Conservation (phyloP, 37 sponge, comb jelly and placozoan genomes). For the Spongilla lacustris region DNA sequence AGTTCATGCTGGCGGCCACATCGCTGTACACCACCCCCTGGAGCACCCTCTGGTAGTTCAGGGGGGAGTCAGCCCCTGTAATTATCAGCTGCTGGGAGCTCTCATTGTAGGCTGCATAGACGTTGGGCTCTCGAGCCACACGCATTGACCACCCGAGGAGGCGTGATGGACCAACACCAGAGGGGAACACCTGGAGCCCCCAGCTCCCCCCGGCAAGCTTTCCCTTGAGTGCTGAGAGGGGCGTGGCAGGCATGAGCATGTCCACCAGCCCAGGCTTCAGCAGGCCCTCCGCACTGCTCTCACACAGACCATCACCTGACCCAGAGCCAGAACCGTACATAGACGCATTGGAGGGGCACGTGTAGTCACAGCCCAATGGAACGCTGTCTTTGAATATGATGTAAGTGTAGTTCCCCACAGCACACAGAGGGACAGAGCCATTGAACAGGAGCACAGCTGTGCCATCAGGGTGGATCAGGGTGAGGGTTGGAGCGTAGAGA, state of each 20-base stretch:
- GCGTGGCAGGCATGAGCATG: conserved; percentile 42
- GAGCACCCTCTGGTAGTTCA: conserved; percentile 78
- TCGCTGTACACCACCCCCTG: conserved; percentile 79
- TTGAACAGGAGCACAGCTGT: conserved; percentile 62
- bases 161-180: neutral
- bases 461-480: conserved; percentile 87
- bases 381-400: conserved; percentile 81
- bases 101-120: conserved; percentile 56
- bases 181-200: conserved; percentile 53
- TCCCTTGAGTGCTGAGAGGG: conserved; percentile 62
- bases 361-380: conserved; percentile 7
- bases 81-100: conserved; percentile 46
- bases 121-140: conserved; percentile 84
- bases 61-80: conserved; percentile 74
- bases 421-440: conserved; percentile 57
- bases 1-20: conserved; percentile 29
- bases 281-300: neutral
- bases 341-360: conserved; percentile 10
- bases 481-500: conserved; percentile 69
- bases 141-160: conserved; percentile 84
- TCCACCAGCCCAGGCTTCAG: conserved; percentile 61
- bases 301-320: neutral
- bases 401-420: conserved; percentile 80
- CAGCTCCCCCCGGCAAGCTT: conserved; percentile 72
- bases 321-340: conserved; percentile 18